A percentile compares a stretch with the other conserved stretches of the same genome.
Conservation (phyloP, 2,797 vertebrate genomes). For the Tinamus major region DNA sequence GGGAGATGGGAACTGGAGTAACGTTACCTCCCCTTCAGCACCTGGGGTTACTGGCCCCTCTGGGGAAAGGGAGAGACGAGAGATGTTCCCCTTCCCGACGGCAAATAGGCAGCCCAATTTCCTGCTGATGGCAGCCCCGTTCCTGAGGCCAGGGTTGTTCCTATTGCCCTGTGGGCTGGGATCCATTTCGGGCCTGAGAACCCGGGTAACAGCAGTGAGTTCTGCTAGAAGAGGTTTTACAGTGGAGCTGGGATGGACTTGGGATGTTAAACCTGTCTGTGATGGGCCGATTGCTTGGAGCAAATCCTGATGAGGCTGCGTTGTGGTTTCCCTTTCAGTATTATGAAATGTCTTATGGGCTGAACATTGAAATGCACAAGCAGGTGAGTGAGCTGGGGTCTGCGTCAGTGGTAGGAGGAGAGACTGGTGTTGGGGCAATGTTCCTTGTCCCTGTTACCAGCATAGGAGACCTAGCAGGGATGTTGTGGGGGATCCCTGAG, state of each 20-base stretch:
- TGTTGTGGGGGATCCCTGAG: background rate
- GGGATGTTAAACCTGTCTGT: background rate
- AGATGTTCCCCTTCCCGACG: background rate
- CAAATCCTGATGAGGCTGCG: background rate
- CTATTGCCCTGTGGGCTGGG: background rate
- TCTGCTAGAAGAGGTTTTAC: too few species aligned
- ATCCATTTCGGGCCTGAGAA: background rate
- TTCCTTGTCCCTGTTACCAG: background rate
- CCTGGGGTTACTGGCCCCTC: too few species aligned
- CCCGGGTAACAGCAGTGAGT: accelerated
- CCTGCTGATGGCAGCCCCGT: accelerated
- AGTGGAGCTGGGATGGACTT: background rate
- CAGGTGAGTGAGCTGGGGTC: conserved; percentile 67
- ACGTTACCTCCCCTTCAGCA: background rate
- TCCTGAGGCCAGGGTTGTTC: accelerated
- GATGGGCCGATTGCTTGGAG: background rate
- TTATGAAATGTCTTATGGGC: conserved; percentile 82
- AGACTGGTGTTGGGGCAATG: accelerated
- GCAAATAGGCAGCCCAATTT: background rate
- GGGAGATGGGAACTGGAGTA: background rate
- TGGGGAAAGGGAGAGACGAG: background rate
- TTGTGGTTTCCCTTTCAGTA: conserved; percentile 73
- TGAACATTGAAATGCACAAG: conserved; percentile 84
- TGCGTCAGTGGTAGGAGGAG: background rate
- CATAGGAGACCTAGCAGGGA: accelerated